A percentile compares a stretch with the other conserved stretches of the same genome.
Conservation (phyloP, 2,888 invertebrate genomes). For the Diaprepes abbreviatus region DNA sequence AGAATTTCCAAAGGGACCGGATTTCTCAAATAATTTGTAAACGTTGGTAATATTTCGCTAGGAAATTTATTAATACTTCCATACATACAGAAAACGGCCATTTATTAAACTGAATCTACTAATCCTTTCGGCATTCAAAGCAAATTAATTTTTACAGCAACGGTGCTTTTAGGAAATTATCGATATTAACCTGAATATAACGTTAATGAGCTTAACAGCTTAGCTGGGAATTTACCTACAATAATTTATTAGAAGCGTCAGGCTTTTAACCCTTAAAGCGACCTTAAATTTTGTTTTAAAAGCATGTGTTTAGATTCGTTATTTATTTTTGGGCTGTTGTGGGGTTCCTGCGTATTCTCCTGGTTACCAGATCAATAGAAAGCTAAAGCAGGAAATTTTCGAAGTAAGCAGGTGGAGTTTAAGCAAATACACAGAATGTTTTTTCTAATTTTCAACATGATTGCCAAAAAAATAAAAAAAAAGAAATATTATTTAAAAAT, state of each 20-base stretch:
- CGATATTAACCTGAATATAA: conserved; percentile 46
- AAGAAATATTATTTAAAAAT: no score
- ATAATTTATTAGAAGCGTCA: conserved; percentile 43
- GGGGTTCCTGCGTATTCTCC: no score
- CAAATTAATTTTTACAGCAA: conserved; percentile 39
- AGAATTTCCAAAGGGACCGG: no score
- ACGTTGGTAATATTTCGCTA: background rate
- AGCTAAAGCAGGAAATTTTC: no score
- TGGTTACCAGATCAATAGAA: no score
- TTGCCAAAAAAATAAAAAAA: no score
- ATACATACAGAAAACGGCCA: conserved; percentile 7
- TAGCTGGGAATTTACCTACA: conserved; percentile 37
- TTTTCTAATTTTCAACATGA: no score
- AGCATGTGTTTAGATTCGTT: conserved; percentile 17
- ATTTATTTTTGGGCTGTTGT: conserved; percentile 5
- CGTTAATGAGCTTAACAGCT: conserved; percentile 45
- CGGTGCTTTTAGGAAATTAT: conserved; percentile 43
- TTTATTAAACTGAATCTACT: conserved; percentile 26
- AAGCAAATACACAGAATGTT: no score
- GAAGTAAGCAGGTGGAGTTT: no score
- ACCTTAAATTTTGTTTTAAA: conserved; percentile 41
- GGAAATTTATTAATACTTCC: conserved; percentile 11
- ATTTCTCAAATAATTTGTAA: no score
- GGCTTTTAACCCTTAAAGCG: conserved; percentile 45
- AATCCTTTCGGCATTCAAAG: conserved; percentile 32